Percentiles rank a stretch among this genome's conserved stretches.
These are phyloP conservation scores for Cariama cristata DNA, from an alignment of 2,113 vertebrate species.

Conservation along the genomic window DNA sequence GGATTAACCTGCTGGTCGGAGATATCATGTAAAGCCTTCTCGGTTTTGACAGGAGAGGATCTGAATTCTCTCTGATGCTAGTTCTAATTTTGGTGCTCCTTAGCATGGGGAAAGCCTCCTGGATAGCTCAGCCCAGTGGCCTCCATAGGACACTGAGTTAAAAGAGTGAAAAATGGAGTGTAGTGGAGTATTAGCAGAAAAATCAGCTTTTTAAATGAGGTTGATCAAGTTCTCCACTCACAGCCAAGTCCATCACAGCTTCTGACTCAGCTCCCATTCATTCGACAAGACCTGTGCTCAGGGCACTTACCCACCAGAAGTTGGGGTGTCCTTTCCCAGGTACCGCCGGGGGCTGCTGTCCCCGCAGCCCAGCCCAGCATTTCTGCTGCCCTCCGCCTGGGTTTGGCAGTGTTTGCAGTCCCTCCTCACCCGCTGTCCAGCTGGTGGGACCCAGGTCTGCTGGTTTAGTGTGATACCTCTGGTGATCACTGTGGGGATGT, in stretches of 20 bases:
- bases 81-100: not conserved
- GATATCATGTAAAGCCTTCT: not conserved
- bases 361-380: not conserved
- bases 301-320: no score
- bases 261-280: rapidly evolving
- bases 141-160: not conserved
- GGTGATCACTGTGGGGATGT: not conserved
- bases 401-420: not conserved
- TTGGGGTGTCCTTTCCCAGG: not conserved
- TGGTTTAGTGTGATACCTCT: not conserved
- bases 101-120: not conserved
- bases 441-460: not conserved
- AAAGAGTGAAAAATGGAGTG: not conserved
- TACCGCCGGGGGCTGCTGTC: not conserved
- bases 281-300: rapidly evolving
- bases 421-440: rapidly evolving
- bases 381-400: rapidly evolving
- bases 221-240: not conserved
- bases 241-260: not conserved
- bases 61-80: not conserved
- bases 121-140: not conserved
- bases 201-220: not conserved
- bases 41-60: not conserved
- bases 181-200: not conserved
- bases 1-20: not conserved